phyloP scores from a whole-genome alignment of 2,888 invertebrate species.

The Ophion ellenae region DNA sequence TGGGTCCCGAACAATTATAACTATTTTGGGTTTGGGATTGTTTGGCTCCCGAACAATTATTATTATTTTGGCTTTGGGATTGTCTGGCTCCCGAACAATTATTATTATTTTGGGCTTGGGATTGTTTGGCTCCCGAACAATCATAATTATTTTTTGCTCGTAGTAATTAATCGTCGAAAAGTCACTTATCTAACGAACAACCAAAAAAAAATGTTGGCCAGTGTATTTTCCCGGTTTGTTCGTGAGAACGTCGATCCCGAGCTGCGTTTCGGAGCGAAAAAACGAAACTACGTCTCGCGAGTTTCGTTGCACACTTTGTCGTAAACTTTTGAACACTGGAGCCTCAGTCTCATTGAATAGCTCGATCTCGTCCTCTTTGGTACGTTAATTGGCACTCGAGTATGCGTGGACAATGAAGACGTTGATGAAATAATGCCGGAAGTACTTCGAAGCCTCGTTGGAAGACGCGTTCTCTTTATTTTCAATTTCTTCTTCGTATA shows the following conservation, averaged over 20 bases:
- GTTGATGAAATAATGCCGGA: constrained; percentile 55
- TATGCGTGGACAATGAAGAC: constrained; percentile 48
- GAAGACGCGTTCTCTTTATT: constrained; percentile 36
- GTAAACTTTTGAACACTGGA: constrained; percentile 47
- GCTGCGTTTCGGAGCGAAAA: constrained; percentile 8
- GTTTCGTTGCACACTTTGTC: constrained; percentile 1
- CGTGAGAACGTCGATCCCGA: constrained; percentile 36
- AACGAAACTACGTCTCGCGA: constrained; percentile 20
- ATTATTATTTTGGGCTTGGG: too few species aligned
- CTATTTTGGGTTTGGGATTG: too few species aligned
- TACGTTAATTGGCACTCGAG: constrained; percentile 67
- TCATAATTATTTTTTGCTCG: too few species aligned
- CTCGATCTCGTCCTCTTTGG: constrained; percentile 61
- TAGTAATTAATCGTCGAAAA: too few species aligned
- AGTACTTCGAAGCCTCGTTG: constrained; percentile 32
- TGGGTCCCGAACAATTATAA: too few species aligned
- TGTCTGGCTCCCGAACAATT: too few species aligned
- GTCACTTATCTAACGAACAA: too few species aligned
- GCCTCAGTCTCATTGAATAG: constrained; percentile 64
- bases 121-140: too few species aligned
- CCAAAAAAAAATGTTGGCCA: too few species aligned
- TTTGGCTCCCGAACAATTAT: too few species aligned
- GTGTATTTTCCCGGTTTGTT: not conserved
- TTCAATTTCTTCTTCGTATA: not conserved
- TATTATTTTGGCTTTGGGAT: too few species aligned